These are phyloP conservation scores for Litoditis marina DNA, from an alignment of 2,888 invertebrate genomes.

Conservation along the genomic window DNA sequence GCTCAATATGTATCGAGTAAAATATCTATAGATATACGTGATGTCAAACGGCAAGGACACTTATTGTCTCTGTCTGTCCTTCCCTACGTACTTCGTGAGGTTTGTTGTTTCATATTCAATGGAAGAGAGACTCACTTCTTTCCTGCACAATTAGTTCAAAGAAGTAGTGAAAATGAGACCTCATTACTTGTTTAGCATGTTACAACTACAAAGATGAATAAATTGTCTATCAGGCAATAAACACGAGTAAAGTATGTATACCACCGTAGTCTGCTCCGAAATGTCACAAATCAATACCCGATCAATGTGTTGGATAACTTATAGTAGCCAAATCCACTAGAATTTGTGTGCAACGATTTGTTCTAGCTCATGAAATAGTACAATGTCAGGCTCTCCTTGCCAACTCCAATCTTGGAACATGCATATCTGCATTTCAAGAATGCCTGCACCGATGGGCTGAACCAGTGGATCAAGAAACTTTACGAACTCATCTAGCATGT, in stretches of 20 bases:
- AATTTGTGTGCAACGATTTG: slow-evolving; percentile 16
- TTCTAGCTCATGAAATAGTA: too few relatives aligned
- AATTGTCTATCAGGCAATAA: slow-evolving; percentile 25
- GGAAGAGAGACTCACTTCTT: too few relatives aligned
- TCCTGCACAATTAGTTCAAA: neutral
- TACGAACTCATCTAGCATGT: slow-evolving; percentile 68
- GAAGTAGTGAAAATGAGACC: too few relatives aligned
- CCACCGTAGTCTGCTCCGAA: too few relatives aligned
- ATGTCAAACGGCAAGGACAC: slow-evolving; percentile 61
- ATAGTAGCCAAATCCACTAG: too few relatives aligned
- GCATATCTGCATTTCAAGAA: slow-evolving; percentile 8
- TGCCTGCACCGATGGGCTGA: slow-evolving; percentile 30
- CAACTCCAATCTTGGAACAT: too few relatives aligned
- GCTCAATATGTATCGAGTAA: slow-evolving; percentile 15
- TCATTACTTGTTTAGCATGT: too few relatives aligned
- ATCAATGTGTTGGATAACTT: too few relatives aligned
- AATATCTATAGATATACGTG: slow-evolving; percentile 60
- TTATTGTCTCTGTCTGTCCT: slow-evolving; percentile 57
- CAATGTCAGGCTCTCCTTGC: too few relatives aligned
- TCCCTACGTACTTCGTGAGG: slow-evolving; percentile 55
- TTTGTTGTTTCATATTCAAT: slow-evolving; percentile 18
- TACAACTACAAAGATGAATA: neutral
- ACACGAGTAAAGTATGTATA: slow-evolving; percentile 6
- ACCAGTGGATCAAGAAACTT: slow-evolving; percentile 77
- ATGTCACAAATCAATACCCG: too few relatives aligned